phyloP scores from a whole-genome alignment of 2,888 invertebrate genomes.

The Athalia cordata region DNA sequence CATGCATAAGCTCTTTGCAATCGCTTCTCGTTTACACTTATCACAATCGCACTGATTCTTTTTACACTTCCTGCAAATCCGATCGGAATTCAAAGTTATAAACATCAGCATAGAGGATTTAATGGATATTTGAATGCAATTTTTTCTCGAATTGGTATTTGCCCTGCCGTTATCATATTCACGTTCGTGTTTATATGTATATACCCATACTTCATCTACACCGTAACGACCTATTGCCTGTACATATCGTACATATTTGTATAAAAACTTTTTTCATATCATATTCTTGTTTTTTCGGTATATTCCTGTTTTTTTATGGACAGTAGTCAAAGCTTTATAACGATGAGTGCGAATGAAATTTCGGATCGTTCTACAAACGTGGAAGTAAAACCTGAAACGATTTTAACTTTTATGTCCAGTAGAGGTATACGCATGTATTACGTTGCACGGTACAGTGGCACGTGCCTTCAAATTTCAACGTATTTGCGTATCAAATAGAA shows the following conservation, averaged over 20 bases:
- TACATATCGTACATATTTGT: background rate
- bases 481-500: too few species aligned
- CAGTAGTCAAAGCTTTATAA: conserved; percentile 1
- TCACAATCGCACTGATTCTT: conserved; percentile 16
- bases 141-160: background rate
- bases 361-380: background rate
- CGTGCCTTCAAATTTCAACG: background rate
- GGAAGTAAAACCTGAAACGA: conserved; percentile 28
- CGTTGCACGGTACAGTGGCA: background rate
- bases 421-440: background rate
- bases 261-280: background rate
- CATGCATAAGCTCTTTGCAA: background rate
- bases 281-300: background rate
- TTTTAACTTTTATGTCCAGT: conserved; percentile 23
- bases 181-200: background rate
- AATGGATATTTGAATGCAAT: background rate
- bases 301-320: background rate
- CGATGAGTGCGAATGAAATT: conserved; percentile 2
- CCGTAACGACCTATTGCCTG: background rate
- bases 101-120: background rate
- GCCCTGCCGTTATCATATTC: background rate
- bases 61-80: background rate
- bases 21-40: background rate
- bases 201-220: background rate
- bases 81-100: background rate